phyloP scores from a whole-genome alignment of 2,797 vertebrate genomes.

The Tinamus major region DNA sequence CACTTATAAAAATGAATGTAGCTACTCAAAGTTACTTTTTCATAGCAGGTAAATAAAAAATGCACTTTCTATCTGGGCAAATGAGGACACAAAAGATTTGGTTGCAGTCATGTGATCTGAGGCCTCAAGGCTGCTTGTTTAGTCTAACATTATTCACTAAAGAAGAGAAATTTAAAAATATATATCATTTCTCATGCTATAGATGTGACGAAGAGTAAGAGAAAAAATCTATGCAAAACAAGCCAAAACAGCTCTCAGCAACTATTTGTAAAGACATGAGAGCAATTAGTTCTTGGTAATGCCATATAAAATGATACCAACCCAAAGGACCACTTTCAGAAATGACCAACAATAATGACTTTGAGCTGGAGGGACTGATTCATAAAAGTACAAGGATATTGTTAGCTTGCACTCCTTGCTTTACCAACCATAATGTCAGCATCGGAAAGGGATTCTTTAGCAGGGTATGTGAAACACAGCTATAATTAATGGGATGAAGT shows the following conservation, averaged over 20 bases:
- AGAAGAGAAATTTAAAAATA: slow-evolving; percentile 21
- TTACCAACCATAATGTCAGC: neutral
- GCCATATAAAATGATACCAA: neutral
- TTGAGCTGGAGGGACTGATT: neutral
- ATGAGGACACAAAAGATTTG: neutral
- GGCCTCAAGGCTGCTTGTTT: neutral
- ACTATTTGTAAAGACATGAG: neutral
- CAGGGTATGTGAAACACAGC: neutral
- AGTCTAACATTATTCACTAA: neutral
- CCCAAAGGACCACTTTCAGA: neutral
- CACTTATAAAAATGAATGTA: neutral
- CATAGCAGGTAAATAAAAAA: neutral
- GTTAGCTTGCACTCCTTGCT: neutral
- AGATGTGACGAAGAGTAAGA: neutral
- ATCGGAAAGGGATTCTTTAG: neutral
- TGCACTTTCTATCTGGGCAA: neutral
- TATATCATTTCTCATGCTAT: neutral
- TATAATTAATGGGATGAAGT: neutral
- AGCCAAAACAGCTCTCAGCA: neutral
- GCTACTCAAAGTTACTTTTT: slow-evolving; percentile 6
- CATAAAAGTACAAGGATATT: neutral
- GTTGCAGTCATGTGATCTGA: neutral
- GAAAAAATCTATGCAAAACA: neutral
- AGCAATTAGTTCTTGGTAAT: neutral
- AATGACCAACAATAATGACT: neutral